Evolutionary conservation across 2,797 vertebrate genomes (phyloP).

Genomic region (Coracias cyanogaster): DNA sequence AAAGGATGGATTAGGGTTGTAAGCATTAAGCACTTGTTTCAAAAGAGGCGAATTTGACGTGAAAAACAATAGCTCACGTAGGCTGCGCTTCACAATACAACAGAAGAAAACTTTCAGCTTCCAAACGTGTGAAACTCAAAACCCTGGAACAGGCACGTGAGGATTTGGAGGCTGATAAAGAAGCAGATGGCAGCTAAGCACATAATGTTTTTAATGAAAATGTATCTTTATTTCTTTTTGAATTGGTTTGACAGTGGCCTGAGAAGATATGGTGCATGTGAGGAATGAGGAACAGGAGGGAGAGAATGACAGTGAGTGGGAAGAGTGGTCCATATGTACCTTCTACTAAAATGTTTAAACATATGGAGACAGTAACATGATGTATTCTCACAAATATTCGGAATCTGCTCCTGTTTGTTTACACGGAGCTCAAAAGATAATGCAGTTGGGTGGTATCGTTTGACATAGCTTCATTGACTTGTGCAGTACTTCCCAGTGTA

Average conservation of each 20-base stretch:
- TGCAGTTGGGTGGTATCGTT: constrained; percentile 36
- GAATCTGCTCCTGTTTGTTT: constrained; percentile 72
- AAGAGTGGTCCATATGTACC: constrained; percentile 66
- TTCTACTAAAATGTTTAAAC: constrained; percentile 67
- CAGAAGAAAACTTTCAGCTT: constrained; percentile 7
- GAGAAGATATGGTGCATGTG: constrained; percentile 5
- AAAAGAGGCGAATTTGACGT: background rate
- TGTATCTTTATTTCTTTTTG: constrained; percentile 21
- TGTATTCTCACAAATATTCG: constrained; percentile 69
- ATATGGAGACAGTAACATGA: constrained; percentile 69
- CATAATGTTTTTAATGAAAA: constrained; percentile 73
- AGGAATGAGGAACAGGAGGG: constrained; percentile 46
- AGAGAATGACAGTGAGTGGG: constrained; percentile 69
- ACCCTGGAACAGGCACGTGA: constrained; percentile 33
- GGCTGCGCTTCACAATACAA: background rate
- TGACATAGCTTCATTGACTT: constrained; percentile 61
- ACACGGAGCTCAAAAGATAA: constrained; percentile 53
- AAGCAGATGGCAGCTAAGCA: constrained; percentile 69
- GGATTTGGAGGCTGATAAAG: constrained; percentile 59
- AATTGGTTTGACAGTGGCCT: constrained; percentile 61
- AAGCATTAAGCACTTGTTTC: background rate
- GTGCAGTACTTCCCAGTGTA: background rate
- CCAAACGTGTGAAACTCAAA: constrained; percentile 10
- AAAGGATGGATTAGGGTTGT: background rate
- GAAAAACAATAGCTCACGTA: background rate